phyloP scores from a whole-genome alignment of 2,888 invertebrate genomes.

The Eupithecia insigniata region DNA sequence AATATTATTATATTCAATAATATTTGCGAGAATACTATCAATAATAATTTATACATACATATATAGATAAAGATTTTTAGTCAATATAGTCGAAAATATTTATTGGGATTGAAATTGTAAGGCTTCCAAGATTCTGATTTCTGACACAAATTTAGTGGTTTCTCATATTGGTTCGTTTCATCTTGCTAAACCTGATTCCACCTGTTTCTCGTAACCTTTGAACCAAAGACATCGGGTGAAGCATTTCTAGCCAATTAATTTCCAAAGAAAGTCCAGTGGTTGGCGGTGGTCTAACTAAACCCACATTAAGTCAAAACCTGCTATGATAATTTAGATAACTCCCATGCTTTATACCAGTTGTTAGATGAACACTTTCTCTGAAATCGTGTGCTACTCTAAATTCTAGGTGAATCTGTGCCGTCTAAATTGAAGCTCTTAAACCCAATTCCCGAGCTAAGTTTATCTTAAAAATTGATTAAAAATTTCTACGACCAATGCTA shows the following conservation, averaged over 20 bases:
- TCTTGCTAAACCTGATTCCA: background rate
- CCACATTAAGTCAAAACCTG: slow-evolving; percentile 59
- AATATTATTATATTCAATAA: background rate
- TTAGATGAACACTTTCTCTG: slow-evolving; percentile 59
- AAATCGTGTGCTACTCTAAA: slow-evolving; percentile 47
- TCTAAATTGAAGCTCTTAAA: slow-evolving; percentile 9
- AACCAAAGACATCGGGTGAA: slow-evolving; percentile 1
- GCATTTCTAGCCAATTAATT: slow-evolving; percentile 12
- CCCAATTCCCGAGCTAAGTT: slow-evolving; percentile 1
- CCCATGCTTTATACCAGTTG: slow-evolving; percentile 48
- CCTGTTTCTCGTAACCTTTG: slow-evolving; percentile 11
- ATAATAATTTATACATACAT: too few relatives aligned
- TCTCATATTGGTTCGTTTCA: background rate
- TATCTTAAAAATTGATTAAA: background rate
- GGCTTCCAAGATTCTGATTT: background rate
- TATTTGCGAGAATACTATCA: background rate
- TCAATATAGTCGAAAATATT: background rate
- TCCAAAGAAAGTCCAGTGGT: slow-evolving; percentile 9
- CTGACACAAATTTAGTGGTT: background rate
- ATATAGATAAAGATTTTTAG: background rate
- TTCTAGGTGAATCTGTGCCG: slow-evolving; percentile 36
- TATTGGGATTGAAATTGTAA: background rate
- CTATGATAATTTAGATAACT: slow-evolving; percentile 58
- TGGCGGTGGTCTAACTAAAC: slow-evolving; percentile 31
- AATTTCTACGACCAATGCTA: slow-evolving; percentile 1